Base-by-base conservation (phyloP, 2,113 vertebrate genomes). In the Mus pahari region DNA sequence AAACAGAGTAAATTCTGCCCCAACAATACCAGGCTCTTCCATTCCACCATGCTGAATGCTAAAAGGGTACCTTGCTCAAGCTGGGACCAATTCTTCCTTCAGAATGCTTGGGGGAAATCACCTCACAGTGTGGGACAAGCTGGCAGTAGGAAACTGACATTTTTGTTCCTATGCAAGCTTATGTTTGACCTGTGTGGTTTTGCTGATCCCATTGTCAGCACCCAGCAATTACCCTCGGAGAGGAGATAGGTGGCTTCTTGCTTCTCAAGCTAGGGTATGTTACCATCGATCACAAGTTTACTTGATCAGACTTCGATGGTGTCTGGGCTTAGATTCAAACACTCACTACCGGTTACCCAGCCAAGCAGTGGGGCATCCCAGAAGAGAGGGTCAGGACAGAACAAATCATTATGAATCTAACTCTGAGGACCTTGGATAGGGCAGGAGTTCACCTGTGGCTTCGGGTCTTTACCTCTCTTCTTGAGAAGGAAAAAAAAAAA, bases 311-410 rank as follows among this genome's bases (percentile, higher is more conserved):
- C 0, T 7, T 17, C 1, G 1, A n/a, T 0, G 33, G 60, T 8
- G 0, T 28, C 39, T n/a, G 9, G 90, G 42, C 2, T 45, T 36
- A 10, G 36, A 42, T 42, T 87, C 78, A 53, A 20, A 53, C 0
- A 31, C 36, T 58, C 10, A 0, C 78, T 3, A 19, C n/a, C 16
- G 22, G 68, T 64, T 4, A 1, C 9, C 1, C 31, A 36, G 71
- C 31, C 7, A 4, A 0, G 0, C 2, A 11, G 50, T 1, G 0
- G 5, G 33, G 12, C 0, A 0, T 0, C 58, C 62, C 1, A 1
- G 75, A 7, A n/a, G 68, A 82, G 66, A 42, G 87, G 26, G 74
- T 13, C 26, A 7, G 55, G 45, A 53, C 33, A n/a, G 12, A 84
- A 19, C 5, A 70, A 42, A 9, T 17, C 60, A 3, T 8, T 9